Conservation (phyloP, 1,140 invertebrate species). For the Aphis gossypii region DNA sequence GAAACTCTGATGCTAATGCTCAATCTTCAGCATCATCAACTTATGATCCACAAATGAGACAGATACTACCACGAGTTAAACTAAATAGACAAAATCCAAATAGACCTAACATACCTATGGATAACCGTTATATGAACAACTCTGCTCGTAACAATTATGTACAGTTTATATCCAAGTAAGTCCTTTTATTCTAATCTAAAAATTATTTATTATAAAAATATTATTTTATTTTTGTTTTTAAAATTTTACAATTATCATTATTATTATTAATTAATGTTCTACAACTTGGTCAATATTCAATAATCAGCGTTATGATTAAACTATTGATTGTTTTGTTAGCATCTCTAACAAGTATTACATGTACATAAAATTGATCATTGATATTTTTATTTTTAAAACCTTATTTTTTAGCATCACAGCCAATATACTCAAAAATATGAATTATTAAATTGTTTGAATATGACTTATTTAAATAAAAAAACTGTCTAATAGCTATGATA, state of each 20-base stretch:
- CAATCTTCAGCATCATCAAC: slow-evolving; percentile 11
- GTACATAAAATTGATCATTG: too few relatives aligned
- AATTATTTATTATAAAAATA: neutral
- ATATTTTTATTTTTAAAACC: too few relatives aligned
- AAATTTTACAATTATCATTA: neutral
- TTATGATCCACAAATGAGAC: neutral
- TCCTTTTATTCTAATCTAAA: neutral
- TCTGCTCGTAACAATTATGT: slow-evolving; percentile 49
- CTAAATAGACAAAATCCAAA: slow-evolving; percentile 4
- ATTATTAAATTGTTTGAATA: neutral
- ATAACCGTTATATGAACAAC: slow-evolving; percentile 15
- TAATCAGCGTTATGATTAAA: too few relatives aligned
- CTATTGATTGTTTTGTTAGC: too few relatives aligned
- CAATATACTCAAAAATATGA: neutral
- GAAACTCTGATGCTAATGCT: neutral
- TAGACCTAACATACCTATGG: neutral
- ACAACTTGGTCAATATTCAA: too few relatives aligned
- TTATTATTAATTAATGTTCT: neutral
- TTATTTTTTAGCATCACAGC: too few relatives aligned
- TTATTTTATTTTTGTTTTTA: too few relatives aligned
- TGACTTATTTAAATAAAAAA: neutral
- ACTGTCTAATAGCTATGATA: neutral
- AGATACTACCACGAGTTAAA: slow-evolving; percentile 7
- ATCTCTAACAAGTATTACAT: too few relatives aligned
- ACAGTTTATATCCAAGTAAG: slow-evolving; percentile 52